Evolutionary conservation across 2,113 vertebrate genomes (phyloP), one percentile per base, ranked within the genome.

Genomic region (Myxocyprinus asiaticus): DNA sequence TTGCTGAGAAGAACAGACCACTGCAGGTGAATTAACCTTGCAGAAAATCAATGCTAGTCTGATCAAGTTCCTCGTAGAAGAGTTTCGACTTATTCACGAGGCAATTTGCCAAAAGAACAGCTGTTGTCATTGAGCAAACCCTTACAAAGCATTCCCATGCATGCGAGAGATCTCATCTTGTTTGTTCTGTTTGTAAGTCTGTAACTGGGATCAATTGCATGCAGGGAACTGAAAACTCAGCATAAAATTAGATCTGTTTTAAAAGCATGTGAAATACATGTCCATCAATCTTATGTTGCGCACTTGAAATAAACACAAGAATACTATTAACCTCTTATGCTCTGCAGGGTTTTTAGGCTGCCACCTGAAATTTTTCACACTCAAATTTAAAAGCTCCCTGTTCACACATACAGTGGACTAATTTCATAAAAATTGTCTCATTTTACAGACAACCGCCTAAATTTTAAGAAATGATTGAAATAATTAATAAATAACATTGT

Each of bases 31-130:
- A 70, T 59, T 65, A 67, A 83, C 67, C 66, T 77, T 80, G 78
- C 71, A n/a, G 56, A 84, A 89, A 91, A 91, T 93, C 90, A 86
- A 91, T 92, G 79, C 70, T 10, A 77, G 69, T 65, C 79, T 71
- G 53, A 81, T 62, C 56, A 67, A 72, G 77, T 79, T 22, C 53
- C 51, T 66, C 70, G 59, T 12, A 79, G 66, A 79, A 79, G 71
- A 79, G 76, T 66, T 68, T 78, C 71, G 65, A 65, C 67, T 73
- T 77, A 81, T 84, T 79, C 76, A 4, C 55, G 4, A 62, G 58
- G 79, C 71, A 78, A 81, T 58, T 77, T 75, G 76, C 73, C 33
- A 66, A 47, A 12, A 48, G 61, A 71, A 44, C 65, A 42, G 71
- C 66, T 72, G 68, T 43, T 58, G 69, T 50, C 50, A 67, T 79